These are phyloP conservation scores for Macrophya alboannulata DNA, from an alignment of 2,888 invertebrate genomes.

Conservation along the genomic window DNA sequence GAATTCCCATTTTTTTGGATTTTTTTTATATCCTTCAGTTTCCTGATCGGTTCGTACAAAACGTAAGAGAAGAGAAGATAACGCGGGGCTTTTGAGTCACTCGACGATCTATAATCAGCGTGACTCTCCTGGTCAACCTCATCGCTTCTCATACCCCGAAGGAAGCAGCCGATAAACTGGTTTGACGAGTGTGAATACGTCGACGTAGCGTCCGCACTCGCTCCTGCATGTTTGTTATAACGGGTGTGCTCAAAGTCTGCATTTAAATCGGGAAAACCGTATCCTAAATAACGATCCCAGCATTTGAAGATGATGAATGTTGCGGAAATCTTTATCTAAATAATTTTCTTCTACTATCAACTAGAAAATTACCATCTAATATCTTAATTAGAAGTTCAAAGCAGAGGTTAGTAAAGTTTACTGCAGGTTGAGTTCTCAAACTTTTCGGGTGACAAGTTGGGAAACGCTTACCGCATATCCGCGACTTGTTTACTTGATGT, in stretches of 20 bases:
- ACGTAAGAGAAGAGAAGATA: too few species aligned
- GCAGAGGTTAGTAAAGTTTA: neutral
- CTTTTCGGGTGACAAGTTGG: slow-evolving; percentile 31
- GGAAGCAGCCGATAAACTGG: slow-evolving; percentile 78
- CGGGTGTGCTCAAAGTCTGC: neutral
- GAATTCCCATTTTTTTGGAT: neutral
- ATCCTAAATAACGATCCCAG: neutral
- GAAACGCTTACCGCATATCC: neutral
- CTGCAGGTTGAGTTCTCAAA: neutral
- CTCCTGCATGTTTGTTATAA: slow-evolving; percentile 9
- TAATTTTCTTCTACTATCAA: too few species aligned
- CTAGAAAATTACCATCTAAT: neutral
- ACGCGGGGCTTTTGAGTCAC: slow-evolving; percentile 24
- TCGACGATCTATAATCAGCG: slow-evolving; percentile 41
- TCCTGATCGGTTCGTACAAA: neutral
- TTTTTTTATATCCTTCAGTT: neutral
- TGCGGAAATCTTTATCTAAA: too few species aligned
- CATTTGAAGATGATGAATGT: neutral
- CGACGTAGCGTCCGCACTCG: slow-evolving; percentile 33
- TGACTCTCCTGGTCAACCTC: slow-evolving; percentile 29
- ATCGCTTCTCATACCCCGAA: slow-evolving; percentile 61
- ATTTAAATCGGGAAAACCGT: neutral
- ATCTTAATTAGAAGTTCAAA: neutral
- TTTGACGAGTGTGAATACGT: slow-evolving; percentile 76
- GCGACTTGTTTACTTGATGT: slow-evolving; percentile 20